Conservation (phyloP, 2,888 invertebrate genomes). For the Ecliptopera silaceata region DNA sequence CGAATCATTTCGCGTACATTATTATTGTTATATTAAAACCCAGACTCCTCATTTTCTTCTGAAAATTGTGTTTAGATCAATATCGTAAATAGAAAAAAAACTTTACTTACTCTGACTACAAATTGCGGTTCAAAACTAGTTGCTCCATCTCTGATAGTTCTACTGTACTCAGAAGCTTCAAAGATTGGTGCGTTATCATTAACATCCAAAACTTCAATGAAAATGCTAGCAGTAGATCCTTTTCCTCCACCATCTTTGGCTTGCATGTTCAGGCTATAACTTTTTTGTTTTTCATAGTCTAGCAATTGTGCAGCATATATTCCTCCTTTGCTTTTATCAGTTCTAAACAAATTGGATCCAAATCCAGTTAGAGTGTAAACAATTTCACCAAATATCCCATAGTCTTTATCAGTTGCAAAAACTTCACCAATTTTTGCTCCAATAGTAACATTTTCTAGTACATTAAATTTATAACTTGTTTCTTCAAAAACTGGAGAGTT, state of each 20-base stretch:
- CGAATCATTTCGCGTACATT: background rate
- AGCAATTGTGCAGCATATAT: slow-evolving; percentile 85
- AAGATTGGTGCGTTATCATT: slow-evolving; percentile 91
- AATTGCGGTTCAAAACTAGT: slow-evolving; percentile 91
- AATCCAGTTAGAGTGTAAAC: slow-evolving; percentile 90
- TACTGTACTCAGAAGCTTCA: slow-evolving; percentile 86
- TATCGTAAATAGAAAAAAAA: background rate
- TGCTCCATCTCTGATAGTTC: slow-evolving; percentile 90
- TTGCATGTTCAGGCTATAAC: slow-evolving; percentile 90
- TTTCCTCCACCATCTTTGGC: slow-evolving; percentile 92
- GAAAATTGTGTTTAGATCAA: no score
- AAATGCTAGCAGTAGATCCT: slow-evolving; percentile 87
- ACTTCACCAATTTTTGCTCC: slow-evolving; percentile 86
- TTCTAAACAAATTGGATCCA: slow-evolving; percentile 89
- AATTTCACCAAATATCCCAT: slow-evolving; percentile 87
- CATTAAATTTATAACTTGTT: slow-evolving; percentile 85
- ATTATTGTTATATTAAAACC: no score
- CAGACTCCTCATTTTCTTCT: no score
- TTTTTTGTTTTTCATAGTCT: slow-evolving; percentile 91
- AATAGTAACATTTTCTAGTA: slow-evolving; percentile 85
- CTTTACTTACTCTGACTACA: slow-evolving; percentile 82
- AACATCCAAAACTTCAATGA: slow-evolving; percentile 87
- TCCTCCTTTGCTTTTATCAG: slow-evolving; percentile 86
- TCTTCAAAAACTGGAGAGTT: slow-evolving; percentile 88
- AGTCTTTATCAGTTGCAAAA: slow-evolving; percentile 88